Conservation (phyloP, 1,140 invertebrate species). For the Eumaeus atala region DNA sequence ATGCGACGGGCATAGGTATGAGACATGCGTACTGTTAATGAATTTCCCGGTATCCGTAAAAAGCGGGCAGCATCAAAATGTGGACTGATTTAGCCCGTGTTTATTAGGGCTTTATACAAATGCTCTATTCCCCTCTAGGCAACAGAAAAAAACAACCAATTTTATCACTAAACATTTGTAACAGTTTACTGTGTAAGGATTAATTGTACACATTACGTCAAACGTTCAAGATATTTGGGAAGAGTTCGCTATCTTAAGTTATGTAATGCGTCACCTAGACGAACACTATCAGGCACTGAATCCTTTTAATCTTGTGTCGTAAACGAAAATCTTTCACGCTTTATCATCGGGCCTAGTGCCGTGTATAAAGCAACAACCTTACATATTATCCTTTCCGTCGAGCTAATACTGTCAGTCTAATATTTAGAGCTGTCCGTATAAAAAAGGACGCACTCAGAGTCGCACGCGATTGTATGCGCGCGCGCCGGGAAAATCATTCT, state of each 20-base stretch:
- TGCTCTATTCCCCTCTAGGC: too few species aligned
- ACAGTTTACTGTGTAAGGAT: background rate
- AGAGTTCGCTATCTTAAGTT: slow-evolving; percentile 46
- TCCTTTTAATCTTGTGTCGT: slow-evolving; percentile 61
- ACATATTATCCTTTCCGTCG: slow-evolving; percentile 69
- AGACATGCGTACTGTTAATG: too few species aligned
- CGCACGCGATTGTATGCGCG: slow-evolving; percentile 46
- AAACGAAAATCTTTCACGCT: slow-evolving; percentile 67
- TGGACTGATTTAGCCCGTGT: too few species aligned
- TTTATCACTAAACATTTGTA: too few species aligned
- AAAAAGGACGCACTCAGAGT: slow-evolving; percentile 54
- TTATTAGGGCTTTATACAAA: too few species aligned
- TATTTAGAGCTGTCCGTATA: slow-evolving; percentile 64
- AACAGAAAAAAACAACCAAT: too few species aligned
- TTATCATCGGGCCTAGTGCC: slow-evolving; percentile 41
- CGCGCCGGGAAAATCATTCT: slow-evolving; percentile 63
- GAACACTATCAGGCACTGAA: slow-evolving; percentile 55
- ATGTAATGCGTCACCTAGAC: slow-evolving; percentile 49
- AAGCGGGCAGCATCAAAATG: too few species aligned
- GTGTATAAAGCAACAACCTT: slow-evolving; percentile 60
- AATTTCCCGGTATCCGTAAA: too few species aligned
- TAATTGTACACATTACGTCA: slow-evolving; percentile 36
- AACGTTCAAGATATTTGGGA: slow-evolving; percentile 30
- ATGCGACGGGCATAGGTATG: too few species aligned
- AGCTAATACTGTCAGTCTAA: slow-evolving; percentile 67